Evolutionary conservation across 2,888 invertebrate genomes (phyloP).

Genomic region (Macaria notata): DNA sequence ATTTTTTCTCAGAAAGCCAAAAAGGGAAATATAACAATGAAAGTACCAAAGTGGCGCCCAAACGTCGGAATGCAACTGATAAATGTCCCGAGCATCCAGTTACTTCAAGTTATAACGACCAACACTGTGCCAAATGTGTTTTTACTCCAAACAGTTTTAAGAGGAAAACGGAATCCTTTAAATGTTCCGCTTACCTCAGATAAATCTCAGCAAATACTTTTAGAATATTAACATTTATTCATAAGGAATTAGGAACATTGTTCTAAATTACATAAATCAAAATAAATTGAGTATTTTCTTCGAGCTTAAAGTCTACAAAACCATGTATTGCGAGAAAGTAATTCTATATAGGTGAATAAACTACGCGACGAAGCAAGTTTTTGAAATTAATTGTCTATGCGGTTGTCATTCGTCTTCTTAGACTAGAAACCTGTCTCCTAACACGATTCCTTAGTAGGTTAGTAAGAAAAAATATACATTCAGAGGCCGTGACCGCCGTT

Average conservation of each 20-base stretch:
- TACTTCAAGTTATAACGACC: slow-evolving; percentile 32
- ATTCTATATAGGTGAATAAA: too few species aligned
- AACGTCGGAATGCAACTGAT: slow-evolving; percentile 36
- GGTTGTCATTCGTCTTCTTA: slow-evolving; percentile 15
- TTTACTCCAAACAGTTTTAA: slow-evolving; percentile 20
- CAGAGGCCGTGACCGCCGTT: slow-evolving; percentile 55
- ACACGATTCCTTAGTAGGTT: slow-evolving; percentile 60
- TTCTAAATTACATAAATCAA: too few species aligned
- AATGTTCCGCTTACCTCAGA: slow-evolving; percentile 13
- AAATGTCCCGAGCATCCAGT: slow-evolving; percentile 30
- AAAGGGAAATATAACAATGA: background rate
- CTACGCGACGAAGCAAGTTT: too few species aligned
- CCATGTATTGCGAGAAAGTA: too few species aligned
- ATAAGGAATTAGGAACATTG: too few species aligned
- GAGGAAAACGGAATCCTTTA: slow-evolving; percentile 24
- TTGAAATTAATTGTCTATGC: slow-evolving; percentile 6
- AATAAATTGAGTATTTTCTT: too few species aligned
- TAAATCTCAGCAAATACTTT: slow-evolving; percentile 11
- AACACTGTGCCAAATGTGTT: slow-evolving; percentile 39
- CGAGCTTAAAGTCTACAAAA: too few species aligned
- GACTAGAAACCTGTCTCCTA: slow-evolving; percentile 48
- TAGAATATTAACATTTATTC: background rate
- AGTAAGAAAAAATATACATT: slow-evolving; percentile 52
- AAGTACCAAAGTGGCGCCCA: slow-evolving; percentile 28
- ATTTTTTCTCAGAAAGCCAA: too few species aligned